Evolutionary conservation across 2,797 vertebrate genomes (phyloP), one percentile per base, ranked within the genome.

Genomic region (Bradypodion ventrale): DNA sequence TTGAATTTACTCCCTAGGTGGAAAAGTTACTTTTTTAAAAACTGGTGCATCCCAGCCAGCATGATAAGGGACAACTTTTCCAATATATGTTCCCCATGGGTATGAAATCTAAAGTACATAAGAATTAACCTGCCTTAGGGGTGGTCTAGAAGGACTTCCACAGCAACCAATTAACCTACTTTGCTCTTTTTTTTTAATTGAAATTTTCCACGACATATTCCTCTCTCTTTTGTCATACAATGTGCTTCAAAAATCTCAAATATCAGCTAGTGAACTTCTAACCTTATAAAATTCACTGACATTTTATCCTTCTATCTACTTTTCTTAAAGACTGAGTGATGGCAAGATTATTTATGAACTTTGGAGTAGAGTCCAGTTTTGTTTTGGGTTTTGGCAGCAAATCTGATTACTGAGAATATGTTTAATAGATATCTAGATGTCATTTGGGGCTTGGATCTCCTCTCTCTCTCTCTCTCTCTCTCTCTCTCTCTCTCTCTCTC

Each of bases 261-360:
- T 19, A 23, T 72, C 7, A 29, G 21, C 69, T 16, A 63, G 40
- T 81, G 80, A 40, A 35, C 69, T 73, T 56, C 80, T 1, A 21
- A 5, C 62, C 81, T 78, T 70, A 60, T 37, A 82, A 89, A 91
- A 70, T 75, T 40, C 68, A 68, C 83, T 91, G 88, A 84, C 80
- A 91, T 94, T 93, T 85, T 52, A 46, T 70, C 74, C 78, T 79
- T 73, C 79, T 49, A 70, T 88, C 85, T 68, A 77, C 60, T 74
- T 1, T 85, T 90, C 87, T 70, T n/a, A 85, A 75, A 80, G 63
- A 37, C 87, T 56, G 52, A 87, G 69, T n/a, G 25, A 52, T 82
- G 80, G 87, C 73, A 82, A 23, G 37, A 27, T 72, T 75, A 32
- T 85, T 68, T 88, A 27, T 9, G 82, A 72, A 60, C 65, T 40